These are phyloP conservation scores for Leucozona laternaria DNA, from an alignment of 2,888 invertebrate species.

Conservation along the genomic window DNA sequence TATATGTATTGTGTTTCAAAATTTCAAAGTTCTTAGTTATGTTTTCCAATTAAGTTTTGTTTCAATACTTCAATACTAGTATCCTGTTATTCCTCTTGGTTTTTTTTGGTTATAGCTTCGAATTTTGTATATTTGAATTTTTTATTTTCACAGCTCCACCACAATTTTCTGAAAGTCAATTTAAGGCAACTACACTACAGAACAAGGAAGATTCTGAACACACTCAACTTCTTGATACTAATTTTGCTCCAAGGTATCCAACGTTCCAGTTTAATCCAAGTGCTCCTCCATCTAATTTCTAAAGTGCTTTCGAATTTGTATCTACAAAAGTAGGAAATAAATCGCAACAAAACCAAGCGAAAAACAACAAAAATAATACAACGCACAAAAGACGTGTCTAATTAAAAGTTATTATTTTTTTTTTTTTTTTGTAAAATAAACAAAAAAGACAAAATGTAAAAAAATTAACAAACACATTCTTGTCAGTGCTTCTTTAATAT, in stretches of 20 bases:
- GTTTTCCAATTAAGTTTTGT: too few relatives aligned
- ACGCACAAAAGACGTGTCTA: conserved; percentile 58
- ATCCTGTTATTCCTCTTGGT: too few relatives aligned
- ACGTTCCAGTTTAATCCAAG: conserved; percentile 86
- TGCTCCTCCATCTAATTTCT: conserved; percentile 83
- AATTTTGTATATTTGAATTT: conserved; percentile 10
- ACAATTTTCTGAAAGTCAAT: conserved; percentile 87
- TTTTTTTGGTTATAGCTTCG: too few relatives aligned
- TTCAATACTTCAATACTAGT: too few relatives aligned
- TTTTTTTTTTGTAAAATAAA: conserved; percentile 36
- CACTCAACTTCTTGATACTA: conserved; percentile 84
- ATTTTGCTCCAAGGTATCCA: conserved; percentile 87
- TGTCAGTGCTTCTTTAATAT: conserved; percentile 51
- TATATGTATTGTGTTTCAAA: too few relatives aligned
- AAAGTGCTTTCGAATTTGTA: conserved; percentile 66
- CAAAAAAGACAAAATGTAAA: conserved; percentile 46
- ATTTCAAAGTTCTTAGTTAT: too few relatives aligned
- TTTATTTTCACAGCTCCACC: conserved; percentile 85
- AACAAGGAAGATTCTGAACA: conserved; percentile 87
- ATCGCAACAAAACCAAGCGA: conserved; percentile 2
- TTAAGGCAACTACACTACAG: conserved; percentile 86
- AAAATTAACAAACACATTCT: conserved; percentile 13
- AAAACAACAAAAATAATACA: conserved; percentile 27
- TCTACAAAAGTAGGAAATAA: not conserved
- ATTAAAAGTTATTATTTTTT: conserved; percentile 29